Evolutionary conservation across 2,113 vertebrate genomes (phyloP).

Genomic region (Tragulus kanchil): DNA sequence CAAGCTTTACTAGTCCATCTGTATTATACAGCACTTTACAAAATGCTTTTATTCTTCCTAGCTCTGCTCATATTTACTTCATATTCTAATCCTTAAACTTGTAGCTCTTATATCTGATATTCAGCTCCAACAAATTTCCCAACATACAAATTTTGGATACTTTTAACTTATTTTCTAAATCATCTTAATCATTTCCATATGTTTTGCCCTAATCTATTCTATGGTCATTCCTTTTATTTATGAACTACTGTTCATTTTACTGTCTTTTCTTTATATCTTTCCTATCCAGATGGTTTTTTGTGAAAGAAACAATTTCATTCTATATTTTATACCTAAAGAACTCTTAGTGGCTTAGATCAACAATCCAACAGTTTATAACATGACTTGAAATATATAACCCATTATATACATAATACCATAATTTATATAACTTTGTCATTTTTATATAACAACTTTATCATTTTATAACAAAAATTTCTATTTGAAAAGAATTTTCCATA

Average conservation of each 20-base stretch:
- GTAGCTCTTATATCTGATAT: background rate
- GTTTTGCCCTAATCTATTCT: constrained; percentile 18
- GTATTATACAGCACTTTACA: background rate
- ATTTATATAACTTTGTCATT: constrained; percentile 56
- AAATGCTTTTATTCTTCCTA: constrained; percentile 10
- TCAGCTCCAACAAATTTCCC: constrained; percentile 31
- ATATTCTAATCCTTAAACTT: background rate
- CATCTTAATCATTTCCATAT: background rate
- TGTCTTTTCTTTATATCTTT: background rate
- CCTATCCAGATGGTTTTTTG: background rate
- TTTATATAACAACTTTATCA: constrained; percentile 64
- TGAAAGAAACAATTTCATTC: constrained; percentile 35
- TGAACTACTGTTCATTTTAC: background rate
- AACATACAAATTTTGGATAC: constrained; percentile 28
- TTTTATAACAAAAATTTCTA: constrained; percentile 73
- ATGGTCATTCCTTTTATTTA: constrained; percentile 16
- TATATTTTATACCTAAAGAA: constrained; percentile 41
- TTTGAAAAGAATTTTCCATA: constrained; percentile 72
- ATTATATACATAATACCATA: constrained; percentile 62
- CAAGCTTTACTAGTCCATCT: background rate
- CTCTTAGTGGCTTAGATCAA: constrained; percentile 35
- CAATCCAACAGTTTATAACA: constrained; percentile 48
- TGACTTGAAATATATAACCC: constrained; percentile 72
- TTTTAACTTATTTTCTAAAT: constrained; percentile 43
- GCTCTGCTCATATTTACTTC: background rate